These are phyloP conservation scores for Halichoeres trimaculatus DNA, from an alignment of 2,113 vertebrate species.

Conservation along the genomic window DNA sequence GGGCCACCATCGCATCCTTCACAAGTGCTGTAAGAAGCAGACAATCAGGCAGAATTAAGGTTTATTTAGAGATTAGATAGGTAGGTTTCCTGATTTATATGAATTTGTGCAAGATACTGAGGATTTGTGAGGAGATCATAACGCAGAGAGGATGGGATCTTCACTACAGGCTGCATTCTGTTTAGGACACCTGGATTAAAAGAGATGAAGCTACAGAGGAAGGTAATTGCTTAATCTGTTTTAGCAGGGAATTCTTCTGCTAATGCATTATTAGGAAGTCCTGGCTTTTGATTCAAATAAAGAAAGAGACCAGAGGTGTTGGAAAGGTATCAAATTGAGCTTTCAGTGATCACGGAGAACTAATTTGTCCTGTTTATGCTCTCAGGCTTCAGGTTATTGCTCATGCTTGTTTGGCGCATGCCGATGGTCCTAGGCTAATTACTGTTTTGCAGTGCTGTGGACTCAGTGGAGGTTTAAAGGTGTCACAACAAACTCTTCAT, in stretches of 20 bases:
- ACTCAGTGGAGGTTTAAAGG: slow-evolving; percentile 34
- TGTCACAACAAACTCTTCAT: slow-evolving; percentile 65
- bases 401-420: neutral
- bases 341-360: neutral
- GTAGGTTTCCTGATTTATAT: neutral
- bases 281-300: neutral
- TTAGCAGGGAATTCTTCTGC: slow-evolving; percentile 27
- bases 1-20: slow-evolving; percentile 24
- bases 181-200: slow-evolving; percentile 31
- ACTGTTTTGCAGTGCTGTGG: neutral
- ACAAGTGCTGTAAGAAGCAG: slow-evolving; percentile 9
- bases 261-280: slow-evolving; percentile 5
- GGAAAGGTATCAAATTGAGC: neutral
- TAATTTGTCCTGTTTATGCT: neutral
- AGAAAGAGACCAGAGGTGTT: neutral
- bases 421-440: slow-evolving; percentile 22
- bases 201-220: slow-evolving; percentile 28
- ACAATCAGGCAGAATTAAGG: neutral
- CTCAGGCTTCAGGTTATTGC: neutral
- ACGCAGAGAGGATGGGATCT: slow-evolving; percentile 23
- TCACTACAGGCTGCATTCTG: slow-evolving; percentile 8
- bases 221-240: slow-evolving; percentile 38
- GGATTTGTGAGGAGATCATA: slow-evolving; percentile 21
- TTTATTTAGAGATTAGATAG: neutral
- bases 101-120: neutral